A percentile compares a stretch with the other conserved stretches of the same genome.
Evolutionary conservation across 2,888 invertebrate species (phyloP).

Genomic region (Apamea crenata): DNA sequence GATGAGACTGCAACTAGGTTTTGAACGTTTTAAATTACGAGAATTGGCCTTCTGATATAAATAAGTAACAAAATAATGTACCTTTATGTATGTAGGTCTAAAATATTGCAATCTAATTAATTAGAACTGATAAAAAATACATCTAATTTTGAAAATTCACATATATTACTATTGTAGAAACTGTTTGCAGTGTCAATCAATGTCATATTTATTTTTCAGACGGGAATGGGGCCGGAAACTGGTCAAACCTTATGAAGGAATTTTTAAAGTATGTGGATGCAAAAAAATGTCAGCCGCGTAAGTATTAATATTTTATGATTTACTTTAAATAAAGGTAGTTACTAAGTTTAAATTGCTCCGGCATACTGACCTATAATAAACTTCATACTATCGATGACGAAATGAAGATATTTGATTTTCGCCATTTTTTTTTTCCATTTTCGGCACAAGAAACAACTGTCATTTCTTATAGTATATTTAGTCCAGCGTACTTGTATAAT

Average conservation of each 20-base stretch:
- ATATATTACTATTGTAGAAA: neutral
- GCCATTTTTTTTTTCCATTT: too few species aligned
- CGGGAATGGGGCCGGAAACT: neutral
- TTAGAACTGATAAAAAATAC: neutral
- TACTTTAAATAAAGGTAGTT: neutral
- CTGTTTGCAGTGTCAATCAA: neutral
- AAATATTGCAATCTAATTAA: neutral
- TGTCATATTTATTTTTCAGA: slow-evolving; percentile 8
- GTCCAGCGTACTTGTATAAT: too few species aligned
- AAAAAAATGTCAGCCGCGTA: slow-evolving; percentile 28
- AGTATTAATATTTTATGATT: slow-evolving; percentile 9
- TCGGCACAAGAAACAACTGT: too few species aligned
- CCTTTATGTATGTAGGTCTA: neutral
- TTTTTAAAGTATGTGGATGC: slow-evolving; percentile 33
- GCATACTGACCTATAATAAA: too few species aligned
- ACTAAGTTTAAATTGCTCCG: neutral
- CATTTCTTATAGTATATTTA: too few species aligned
- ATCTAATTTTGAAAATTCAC: neutral
- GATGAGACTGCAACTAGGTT: too few species aligned
- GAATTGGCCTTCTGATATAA: too few species aligned
- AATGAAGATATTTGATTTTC: too few species aligned
- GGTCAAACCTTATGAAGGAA: slow-evolving; percentile 28
- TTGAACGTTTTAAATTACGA: too few species aligned
- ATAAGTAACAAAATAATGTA: neutral
- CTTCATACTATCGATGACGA: too few species aligned